Evolutionary conservation across 2,113 vertebrate genomes (phyloP).

Genomic region (Aldabrachelys gigantea): DNA sequence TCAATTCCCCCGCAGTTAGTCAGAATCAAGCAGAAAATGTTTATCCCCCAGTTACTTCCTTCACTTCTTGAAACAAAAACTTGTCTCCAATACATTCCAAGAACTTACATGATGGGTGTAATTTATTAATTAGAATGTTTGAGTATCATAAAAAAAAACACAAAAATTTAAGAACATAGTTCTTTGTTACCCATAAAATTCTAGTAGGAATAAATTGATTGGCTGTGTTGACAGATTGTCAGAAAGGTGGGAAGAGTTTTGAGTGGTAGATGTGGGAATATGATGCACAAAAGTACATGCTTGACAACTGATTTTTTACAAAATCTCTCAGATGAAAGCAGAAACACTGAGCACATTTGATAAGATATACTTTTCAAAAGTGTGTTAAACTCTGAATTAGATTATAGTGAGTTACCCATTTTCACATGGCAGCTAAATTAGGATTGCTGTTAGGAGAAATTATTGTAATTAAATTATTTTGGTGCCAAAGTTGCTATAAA

Average conservation of each 20-base stretch:
- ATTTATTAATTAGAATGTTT: not conserved
- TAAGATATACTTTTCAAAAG: not conserved
- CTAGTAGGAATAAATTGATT: not conserved
- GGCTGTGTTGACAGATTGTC: constrained; percentile 16
- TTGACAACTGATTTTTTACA: not conserved
- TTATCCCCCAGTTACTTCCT: not conserved
- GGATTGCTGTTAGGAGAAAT: not conserved
- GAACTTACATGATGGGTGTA: not conserved
- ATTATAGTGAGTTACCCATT: not conserved
- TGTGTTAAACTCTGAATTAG: not conserved
- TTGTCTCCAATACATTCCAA: not conserved
- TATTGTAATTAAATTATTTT: constrained; percentile 27
- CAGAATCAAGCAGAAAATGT: not conserved
- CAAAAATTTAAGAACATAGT: not conserved
- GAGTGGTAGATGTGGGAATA: not conserved
- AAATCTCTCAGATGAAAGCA: not conserved
- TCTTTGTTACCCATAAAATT: not conserved
- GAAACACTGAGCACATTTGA: not conserved
- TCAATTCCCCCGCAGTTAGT: not conserved
- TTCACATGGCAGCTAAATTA: constrained; percentile 26
- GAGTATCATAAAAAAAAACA: not conserved
- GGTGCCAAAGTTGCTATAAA: not conserved
- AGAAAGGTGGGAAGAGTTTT: constrained; percentile 13
- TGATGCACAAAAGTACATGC: not conserved
- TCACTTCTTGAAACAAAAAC: not conserved